Evolutionary conservation across 2,113 vertebrate species (phyloP).

Genomic region (Prionailurus bengalensis): DNA sequence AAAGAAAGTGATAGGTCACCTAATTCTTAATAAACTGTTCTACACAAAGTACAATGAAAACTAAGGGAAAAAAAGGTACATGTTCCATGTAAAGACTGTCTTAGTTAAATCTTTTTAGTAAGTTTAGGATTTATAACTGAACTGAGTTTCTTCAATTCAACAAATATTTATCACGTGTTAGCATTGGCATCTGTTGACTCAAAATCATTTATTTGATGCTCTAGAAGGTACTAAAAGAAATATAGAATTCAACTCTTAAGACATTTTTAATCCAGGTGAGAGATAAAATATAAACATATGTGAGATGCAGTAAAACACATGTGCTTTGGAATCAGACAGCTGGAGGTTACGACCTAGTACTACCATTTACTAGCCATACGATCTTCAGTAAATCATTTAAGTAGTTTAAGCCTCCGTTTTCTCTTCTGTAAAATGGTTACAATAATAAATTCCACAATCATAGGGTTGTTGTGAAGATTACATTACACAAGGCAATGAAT

Average conservation of each 20-base stretch:
- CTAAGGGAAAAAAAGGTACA: background rate
- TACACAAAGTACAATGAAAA: conserved; percentile 14
- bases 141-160: background rate
- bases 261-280: background rate
- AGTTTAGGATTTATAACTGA: background rate
- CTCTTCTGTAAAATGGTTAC: background rate
- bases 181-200: background rate
- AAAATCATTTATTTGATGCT: background rate
- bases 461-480: background rate
- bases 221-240: background rate
- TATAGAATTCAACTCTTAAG: background rate
- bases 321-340: background rate
- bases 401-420: background rate
- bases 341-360: background rate
- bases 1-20: background rate
- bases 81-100: background rate
- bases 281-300: background rate
- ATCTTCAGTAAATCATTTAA: background rate
- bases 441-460: background rate
- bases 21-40: background rate
- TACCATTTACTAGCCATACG: background rate
- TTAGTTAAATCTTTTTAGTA: background rate
- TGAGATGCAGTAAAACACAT: background rate
- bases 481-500: background rate
- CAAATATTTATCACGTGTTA: background rate